A percentile compares a stretch with the other conserved stretches of the same genome.
Evolutionary conservation across 2,113 vertebrate species (phyloP).

Genomic region (Anguilla rostrata): DNA sequence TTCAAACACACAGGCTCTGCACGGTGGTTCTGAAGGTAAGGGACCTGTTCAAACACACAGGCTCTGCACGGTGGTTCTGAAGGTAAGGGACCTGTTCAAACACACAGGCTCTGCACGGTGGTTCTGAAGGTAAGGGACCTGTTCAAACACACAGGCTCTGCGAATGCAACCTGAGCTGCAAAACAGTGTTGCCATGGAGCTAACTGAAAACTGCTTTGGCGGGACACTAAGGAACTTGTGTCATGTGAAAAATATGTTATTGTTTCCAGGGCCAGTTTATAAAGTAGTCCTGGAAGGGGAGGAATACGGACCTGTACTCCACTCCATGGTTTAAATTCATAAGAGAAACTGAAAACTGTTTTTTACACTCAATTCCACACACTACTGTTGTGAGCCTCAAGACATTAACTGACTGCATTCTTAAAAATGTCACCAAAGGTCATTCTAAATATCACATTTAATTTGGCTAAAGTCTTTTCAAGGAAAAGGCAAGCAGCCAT

Average conservation of each 20-base stretch:
- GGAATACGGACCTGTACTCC: background rate
- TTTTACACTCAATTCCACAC: background rate
- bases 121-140: too few species aligned
- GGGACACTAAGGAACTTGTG: conserved; percentile 19
- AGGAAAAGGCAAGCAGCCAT: background rate
- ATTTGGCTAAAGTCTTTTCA: background rate
- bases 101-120: too few species aligned
- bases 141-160: conserved; percentile 11
- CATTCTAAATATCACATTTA: background rate
- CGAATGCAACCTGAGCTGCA: conserved; percentile 22
- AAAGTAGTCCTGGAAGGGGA: background rate
- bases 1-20: too few species aligned
- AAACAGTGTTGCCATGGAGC: conserved; percentile 40
- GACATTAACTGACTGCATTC: background rate
- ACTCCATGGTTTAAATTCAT: background rate
- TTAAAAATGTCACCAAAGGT: background rate
- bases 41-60: too few species aligned
- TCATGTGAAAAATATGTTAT: conserved; percentile 31
- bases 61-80: too few species aligned
- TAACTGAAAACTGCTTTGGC: conserved; percentile 16
- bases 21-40: too few species aligned
- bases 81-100: too few species aligned
- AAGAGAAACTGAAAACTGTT: background rate
- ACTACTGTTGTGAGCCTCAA: background rate
- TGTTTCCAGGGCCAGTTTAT: background rate